Percentiles rank a stretch among this genome's conserved stretches.
Conservation (phyloP, 2,888 invertebrate species). For the Leptothorax acervorum region DNA sequence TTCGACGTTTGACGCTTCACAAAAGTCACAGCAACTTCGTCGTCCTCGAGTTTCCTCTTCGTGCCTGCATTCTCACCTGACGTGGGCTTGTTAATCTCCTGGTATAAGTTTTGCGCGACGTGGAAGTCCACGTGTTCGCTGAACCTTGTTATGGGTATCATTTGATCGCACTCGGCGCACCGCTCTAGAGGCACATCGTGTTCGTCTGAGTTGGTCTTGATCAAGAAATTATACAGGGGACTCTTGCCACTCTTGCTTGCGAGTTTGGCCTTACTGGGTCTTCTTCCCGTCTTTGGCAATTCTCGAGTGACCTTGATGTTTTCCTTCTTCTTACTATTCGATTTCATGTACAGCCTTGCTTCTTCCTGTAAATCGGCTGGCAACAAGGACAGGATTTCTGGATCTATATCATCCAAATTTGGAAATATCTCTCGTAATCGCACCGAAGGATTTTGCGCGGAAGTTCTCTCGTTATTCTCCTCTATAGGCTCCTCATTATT, state of each 20-base stretch:
- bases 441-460: neutral
- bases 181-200: conserved; percentile 84
- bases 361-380: conserved; percentile 83
- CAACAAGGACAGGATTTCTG: conserved; percentile 82
- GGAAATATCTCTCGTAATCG: conserved; percentile 85
- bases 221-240: conserved; percentile 85
- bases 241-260: conserved; percentile 64
- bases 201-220: conserved; percentile 83
- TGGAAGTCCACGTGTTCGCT: conserved; percentile 94
- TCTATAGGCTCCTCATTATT: neutral
- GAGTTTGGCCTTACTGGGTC: conserved; percentile 66
- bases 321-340: conserved; percentile 51
- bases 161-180: conserved; percentile 91
- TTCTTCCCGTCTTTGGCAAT: conserved; percentile 66
- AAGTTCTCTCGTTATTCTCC: neutral
- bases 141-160: conserved; percentile 88
- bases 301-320: conserved; percentile 58
- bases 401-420: conserved; percentile 84
- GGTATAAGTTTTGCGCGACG: conserved; percentile 92
- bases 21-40: neutral
- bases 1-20: conserved; percentile 61
- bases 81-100: conserved; percentile 87
- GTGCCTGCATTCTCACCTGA: conserved; percentile 25
- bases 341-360: conserved; percentile 77
- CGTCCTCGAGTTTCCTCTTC: conserved; percentile 64